A percentile compares a stretch with the other conserved stretches of the same genome.
phyloP scores from a whole-genome alignment of 2,888 invertebrate genomes.

The Drosophila melanosoma region DNA sequence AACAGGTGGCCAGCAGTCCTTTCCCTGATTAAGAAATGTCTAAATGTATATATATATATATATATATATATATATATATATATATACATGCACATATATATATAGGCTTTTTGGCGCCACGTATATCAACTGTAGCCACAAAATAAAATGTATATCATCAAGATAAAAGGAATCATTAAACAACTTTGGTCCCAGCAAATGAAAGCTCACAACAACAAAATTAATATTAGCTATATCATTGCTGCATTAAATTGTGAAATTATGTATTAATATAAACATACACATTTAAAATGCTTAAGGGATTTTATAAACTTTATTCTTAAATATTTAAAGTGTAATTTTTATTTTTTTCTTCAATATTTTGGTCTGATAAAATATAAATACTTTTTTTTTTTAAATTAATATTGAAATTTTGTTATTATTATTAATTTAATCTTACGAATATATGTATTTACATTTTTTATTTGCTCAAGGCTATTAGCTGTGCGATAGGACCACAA shows the following conservation, averaged over 20 bases:
- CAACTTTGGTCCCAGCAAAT: not conserved
- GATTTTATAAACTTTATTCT: not conserved
- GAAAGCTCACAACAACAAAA: not conserved
- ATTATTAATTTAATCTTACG: too few species aligned
- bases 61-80: not conserved
- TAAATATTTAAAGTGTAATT: not conserved
- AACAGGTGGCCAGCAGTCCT: conserved; percentile 13
- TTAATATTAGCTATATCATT: not conserved
- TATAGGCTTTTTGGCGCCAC: not conserved
- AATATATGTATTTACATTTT: not conserved
- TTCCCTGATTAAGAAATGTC: not conserved
- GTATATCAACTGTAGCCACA: not conserved
- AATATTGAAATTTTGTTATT: too few species aligned
- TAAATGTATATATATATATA: not conserved
- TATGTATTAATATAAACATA: not conserved
- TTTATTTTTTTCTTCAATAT: not conserved
- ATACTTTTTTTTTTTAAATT: too few species aligned
- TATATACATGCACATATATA: not conserved
- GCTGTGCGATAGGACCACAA: not conserved
- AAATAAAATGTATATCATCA: not conserved
- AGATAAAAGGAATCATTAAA: not conserved
- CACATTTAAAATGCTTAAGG: not conserved
- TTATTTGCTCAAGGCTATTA: not conserved
- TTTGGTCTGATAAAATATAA: not conserved
- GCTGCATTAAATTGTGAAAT: not conserved